Evolutionary conservation across 2,113 vertebrate species (phyloP), one percentile per base, ranked within the genome.

Genomic region (Papio anubis): DNA sequence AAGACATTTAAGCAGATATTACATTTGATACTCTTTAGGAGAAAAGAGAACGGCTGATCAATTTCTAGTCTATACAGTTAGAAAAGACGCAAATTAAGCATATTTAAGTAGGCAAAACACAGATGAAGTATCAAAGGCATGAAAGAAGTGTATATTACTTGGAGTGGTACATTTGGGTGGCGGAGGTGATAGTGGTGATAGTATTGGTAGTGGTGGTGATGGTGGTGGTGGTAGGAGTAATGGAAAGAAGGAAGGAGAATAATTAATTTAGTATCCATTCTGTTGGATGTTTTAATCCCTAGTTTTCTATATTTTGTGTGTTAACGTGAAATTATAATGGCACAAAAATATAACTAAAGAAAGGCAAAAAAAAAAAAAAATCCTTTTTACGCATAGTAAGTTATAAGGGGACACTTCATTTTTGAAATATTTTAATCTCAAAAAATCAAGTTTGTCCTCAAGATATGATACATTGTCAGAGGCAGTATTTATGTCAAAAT

Each of bases 21-120:
- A 94, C 90, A 94, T 93, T 97, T 98, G 96, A 96, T 85, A 97
- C 43, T 75, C 95, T 97, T 95, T 84, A 97, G 75, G 50, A 96
- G 38, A 78, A 93, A 86, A 96, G 96, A 66, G 73, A 96, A 96
- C 20, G 78, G 96, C 0, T 94, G 86, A 94, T 66, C 75, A 89
- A 96, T 94, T 97, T 98, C 92, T 98, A 97, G n/a, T 96, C 93
- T 98, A 97, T 92, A 91, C 83, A 98, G 97, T 97, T 97, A 98
- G 73, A 97, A 97, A 97, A 98, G 96, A 98, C 90, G 96, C 98
- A 98, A 97, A 97, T 97, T 93, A 94, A 95, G 48, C n/a, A 97
- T 97, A 98, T 96, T 97, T 97, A 90, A 73, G 87, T 88, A 97
- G 52, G 98, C 91, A 97, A 97, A 97, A 92, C 88, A n/a, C 91